A percentile compares a stretch with the other conserved stretches of the same genome.
Evolutionary conservation across 2,888 invertebrate genomes (phyloP).

Genomic region (Plebejus argus): DNA sequence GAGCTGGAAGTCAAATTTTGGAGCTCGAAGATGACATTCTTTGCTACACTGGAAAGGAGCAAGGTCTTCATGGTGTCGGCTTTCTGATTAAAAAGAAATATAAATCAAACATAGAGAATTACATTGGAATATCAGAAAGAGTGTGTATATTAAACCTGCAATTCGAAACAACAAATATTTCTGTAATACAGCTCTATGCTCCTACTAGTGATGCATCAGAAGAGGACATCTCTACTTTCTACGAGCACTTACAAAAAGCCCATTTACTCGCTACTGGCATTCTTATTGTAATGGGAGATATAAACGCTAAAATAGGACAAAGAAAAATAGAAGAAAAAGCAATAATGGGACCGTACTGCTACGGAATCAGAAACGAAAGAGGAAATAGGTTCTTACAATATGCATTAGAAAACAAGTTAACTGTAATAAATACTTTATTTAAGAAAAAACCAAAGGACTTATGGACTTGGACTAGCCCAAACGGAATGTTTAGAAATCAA

Average conservation of each 20-base stretch:
- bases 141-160: slow-evolving; percentile 39
- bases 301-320: slow-evolving; percentile 37
- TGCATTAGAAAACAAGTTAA: slow-evolving; percentile 32
- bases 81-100: slow-evolving; percentile 39
- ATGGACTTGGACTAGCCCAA: neutral
- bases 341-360: slow-evolving; percentile 36
- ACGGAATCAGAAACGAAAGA: slow-evolving; percentile 38
- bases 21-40: slow-evolving; percentile 33
- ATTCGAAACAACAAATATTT: slow-evolving; percentile 31
- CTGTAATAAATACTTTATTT: neutral
- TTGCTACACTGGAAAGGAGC: slow-evolving; percentile 37
- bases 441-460: neutral
- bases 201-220: slow-evolving; percentile 35
- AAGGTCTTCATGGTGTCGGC: slow-evolving; percentile 39
- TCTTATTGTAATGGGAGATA: slow-evolving; percentile 34
- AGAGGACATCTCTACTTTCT: slow-evolving; percentile 32
- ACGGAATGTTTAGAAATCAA: neutral
- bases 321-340: slow-evolving; percentile 35
- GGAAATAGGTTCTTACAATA: slow-evolving; percentile 42
- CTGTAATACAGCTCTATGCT: slow-evolving; percentile 39
- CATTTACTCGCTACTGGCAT: slow-evolving; percentile 12
- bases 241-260: slow-evolving; percentile 34
- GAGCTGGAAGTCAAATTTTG: neutral
- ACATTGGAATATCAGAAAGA: slow-evolving; percentile 39
- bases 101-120: slow-evolving; percentile 36